A percentile compares a stretch with the other conserved stretches of the same genome.
These are phyloP conservation scores for Decapterus maruadsi DNA, from an alignment of 2,797 vertebrate species.

Conservation along the genomic window DNA sequence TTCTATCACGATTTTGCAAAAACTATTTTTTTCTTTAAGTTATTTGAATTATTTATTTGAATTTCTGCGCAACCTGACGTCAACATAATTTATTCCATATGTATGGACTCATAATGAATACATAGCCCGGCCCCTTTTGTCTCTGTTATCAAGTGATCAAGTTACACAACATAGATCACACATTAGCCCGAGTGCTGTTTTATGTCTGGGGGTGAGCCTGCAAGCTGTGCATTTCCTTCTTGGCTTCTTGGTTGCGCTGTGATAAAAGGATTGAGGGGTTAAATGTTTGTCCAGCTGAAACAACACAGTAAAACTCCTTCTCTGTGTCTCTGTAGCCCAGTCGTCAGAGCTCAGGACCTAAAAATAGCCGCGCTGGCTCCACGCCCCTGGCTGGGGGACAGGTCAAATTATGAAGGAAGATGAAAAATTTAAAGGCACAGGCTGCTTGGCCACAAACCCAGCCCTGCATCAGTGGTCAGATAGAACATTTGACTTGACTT, in stretches of 20 bases:
- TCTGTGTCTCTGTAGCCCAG: constrained; percentile 78
- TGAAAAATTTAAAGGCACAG: constrained; percentile 89
- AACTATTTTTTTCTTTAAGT: background rate
- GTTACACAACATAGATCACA: constrained; percentile 35
- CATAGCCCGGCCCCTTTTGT: constrained; percentile 5
- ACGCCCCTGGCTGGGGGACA: constrained; percentile 95
- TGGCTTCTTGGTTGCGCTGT: constrained; percentile 60
- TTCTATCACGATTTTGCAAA: background rate
- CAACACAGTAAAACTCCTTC: constrained; percentile 84
- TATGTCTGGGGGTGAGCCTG: constrained; percentile 53
- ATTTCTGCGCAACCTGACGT: background rate
- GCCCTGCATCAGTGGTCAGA: constrained; percentile 79
- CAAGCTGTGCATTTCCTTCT: constrained; percentile 69
- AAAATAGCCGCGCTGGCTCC: constrained; percentile 94
- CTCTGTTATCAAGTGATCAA: constrained; percentile 39
- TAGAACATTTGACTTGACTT: constrained; percentile 78
- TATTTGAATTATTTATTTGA: background rate
- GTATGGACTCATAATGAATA: background rate
- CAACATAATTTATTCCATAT: background rate
- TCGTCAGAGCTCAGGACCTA: constrained; percentile 90
- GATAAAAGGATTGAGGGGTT: constrained; percentile 81
- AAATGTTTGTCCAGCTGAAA: constrained; percentile 86
- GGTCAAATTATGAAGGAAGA: constrained; percentile 95
- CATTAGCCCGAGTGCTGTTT: constrained; percentile 43
- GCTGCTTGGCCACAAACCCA: constrained; percentile 79